Evolutionary conservation across 2,888 invertebrate genomes (phyloP).

Genomic region (Sabellastarte sp.): DNA sequence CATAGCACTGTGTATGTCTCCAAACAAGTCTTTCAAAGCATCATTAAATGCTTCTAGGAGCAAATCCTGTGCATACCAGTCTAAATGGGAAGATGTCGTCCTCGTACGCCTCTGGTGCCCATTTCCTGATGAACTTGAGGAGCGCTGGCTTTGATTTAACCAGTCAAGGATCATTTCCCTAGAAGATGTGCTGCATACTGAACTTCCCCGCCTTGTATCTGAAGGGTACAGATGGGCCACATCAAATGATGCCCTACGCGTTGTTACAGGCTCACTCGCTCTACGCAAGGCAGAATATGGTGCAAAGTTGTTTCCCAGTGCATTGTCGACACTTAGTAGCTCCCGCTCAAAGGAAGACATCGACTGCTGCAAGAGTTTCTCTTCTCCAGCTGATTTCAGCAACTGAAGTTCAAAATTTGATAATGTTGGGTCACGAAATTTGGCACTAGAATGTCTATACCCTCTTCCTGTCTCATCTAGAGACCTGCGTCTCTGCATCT

Average conservation of each 20-base stretch:
- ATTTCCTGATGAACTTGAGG: neutral
- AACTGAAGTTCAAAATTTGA: no score
- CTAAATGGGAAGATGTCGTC: slow-evolving; percentile 12
- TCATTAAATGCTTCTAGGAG: slow-evolving; percentile 20
- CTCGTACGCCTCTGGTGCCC: neutral
- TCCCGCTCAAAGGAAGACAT: no score
- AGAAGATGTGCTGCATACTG: neutral
- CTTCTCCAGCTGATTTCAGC: no score
- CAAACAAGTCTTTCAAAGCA: slow-evolving; percentile 18
- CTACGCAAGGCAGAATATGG: neutral
- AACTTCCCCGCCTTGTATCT: neutral
- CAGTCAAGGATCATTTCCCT: slow-evolving; percentile 13
- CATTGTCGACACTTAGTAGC: no score
- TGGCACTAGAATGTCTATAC: neutral
- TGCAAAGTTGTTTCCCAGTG: neutral
- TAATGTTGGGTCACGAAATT: no score
- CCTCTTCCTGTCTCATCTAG: neutral
- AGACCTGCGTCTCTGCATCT: neutral
- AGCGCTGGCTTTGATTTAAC: slow-evolving; percentile 6
- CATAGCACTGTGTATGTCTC: slow-evolving; percentile 5
- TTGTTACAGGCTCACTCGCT: slow-evolving; percentile 14
- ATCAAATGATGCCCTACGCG: neutral
- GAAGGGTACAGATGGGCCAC: neutral
- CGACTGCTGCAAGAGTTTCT: no score
- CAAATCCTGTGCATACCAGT: slow-evolving; percentile 21